A percentile compares a stretch with the other conserved stretches of the same genome.
phyloP scores from a whole-genome alignment of 1,140 invertebrate genomes.

The Melanaphis sacchari region DNA sequence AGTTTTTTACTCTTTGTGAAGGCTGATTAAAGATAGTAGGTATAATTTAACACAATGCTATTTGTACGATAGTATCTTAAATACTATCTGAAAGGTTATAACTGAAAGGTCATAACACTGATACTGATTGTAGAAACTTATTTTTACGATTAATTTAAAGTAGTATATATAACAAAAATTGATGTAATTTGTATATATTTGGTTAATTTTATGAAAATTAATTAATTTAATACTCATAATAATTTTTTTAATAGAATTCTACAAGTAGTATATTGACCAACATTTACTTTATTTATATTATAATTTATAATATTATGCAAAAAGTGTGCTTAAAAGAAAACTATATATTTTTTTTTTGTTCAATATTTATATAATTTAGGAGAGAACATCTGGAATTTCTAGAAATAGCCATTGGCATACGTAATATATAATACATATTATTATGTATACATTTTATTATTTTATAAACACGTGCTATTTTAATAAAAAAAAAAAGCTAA shows the following conservation, averaged over 20 bases:
- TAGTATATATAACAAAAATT: neutral
- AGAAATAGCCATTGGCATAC: neutral
- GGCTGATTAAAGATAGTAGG: too few species aligned
- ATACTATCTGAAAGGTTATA: too few species aligned
- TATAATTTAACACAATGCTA: too few species aligned
- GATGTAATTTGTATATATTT: neutral
- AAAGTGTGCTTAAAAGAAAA: neutral
- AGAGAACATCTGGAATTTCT: neutral
- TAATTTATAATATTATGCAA: neutral
- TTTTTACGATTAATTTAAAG: too few species aligned
- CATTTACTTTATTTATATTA: neutral
- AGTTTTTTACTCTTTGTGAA: neutral
- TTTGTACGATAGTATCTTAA: too few species aligned
- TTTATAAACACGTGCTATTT: neutral
- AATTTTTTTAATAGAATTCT: neutral
- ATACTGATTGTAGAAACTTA: too few species aligned
- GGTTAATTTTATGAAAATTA: neutral
- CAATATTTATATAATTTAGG: neutral
- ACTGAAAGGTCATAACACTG: too few species aligned
- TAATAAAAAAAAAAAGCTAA: neutral
- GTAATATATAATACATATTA: too few species aligned
- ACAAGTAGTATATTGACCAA: neutral
- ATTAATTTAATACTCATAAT: neutral
- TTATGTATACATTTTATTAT: neutral
- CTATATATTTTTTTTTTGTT: neutral